A percentile compares a stretch with the other conserved stretches of the same genome.
These are phyloP conservation scores for Cheilosia vulpina DNA, from an alignment of 2,888 invertebrate genomes.

Conservation along the genomic window DNA sequence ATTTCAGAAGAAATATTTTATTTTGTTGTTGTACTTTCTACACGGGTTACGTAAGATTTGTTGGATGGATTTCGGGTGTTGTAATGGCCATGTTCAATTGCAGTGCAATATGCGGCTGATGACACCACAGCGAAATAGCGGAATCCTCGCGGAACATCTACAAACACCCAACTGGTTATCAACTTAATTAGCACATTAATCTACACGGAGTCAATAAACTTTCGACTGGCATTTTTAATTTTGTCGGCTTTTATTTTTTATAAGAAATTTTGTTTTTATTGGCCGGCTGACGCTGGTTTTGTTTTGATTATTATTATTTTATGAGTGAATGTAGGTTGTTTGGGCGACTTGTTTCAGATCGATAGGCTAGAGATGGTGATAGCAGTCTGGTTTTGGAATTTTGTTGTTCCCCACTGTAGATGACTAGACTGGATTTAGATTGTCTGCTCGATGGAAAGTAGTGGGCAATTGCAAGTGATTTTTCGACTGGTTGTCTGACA, in stretches of 20 bases:
- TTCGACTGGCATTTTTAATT: conserved; percentile 53
- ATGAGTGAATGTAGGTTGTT: conserved; percentile 55
- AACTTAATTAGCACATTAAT: conserved; percentile 73
- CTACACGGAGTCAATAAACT: conserved; percentile 72
- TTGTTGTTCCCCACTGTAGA: neutral
- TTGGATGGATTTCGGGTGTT: conserved; percentile 17
- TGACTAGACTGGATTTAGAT: neutral
- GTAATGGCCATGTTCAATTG: conserved; percentile 34
- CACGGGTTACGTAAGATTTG: conserved; percentile 53
- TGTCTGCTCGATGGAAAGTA: neutral
- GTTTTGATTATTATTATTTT: conserved; percentile 41
- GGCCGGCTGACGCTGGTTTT: conserved; percentile 35
- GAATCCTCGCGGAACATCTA: conserved; percentile 17
- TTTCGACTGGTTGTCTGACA: no score
- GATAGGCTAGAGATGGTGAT: conserved; percentile 35
- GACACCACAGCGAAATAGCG: conserved; percentile 29
- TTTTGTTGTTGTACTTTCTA: conserved; percentile 43
- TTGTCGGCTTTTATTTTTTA: conserved; percentile 57
- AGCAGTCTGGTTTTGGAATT: conserved; percentile 8
- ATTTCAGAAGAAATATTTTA: conserved; percentile 36
- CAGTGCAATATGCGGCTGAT: conserved; percentile 17
- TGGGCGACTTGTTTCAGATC: conserved; percentile 24
- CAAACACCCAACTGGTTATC: conserved; percentile 65
- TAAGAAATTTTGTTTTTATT: conserved; percentile 48
- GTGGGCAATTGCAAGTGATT: neutral